Evolutionary conservation across 1,140 invertebrate genomes (phyloP).

Genomic region (Lysiphlebus fabarum): DNA sequence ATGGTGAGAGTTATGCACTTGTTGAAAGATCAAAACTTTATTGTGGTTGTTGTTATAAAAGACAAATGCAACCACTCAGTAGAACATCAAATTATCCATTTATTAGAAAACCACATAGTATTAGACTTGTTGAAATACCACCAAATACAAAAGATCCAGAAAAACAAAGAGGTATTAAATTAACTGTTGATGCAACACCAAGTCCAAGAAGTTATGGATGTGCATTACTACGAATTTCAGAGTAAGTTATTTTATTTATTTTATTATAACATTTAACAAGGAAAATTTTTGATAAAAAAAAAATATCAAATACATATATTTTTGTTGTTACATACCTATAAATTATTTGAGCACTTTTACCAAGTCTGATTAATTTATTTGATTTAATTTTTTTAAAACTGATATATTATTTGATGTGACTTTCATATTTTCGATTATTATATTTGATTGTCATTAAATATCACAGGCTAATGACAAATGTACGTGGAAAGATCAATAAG

Average conservation of each 20-base stretch:
- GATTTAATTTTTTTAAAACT: too few species aligned
- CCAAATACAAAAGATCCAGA: constrained; percentile 53
- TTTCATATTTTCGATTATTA: too few species aligned
- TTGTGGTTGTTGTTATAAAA: constrained; percentile 61
- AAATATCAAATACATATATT: too few species aligned
- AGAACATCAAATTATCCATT: constrained; percentile 59
- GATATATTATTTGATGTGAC: too few species aligned
- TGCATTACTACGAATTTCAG: constrained; percentile 59
- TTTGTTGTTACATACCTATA: too few species aligned
- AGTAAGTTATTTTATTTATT: constrained; percentile 49
- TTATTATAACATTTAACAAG: too few species aligned
- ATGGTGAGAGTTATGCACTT: constrained; percentile 86
- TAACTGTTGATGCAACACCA: constrained; percentile 56
- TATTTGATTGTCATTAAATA: constrained; percentile 28
- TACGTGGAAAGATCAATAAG: constrained; percentile 61
- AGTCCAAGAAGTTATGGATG: constrained; percentile 52
- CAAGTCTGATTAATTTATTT: constrained; percentile 16
- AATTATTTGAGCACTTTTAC: too few species aligned
- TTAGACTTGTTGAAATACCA: constrained; percentile 75
- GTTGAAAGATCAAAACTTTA: constrained; percentile 85
- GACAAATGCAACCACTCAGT: constrained; percentile 59
- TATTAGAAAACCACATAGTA: constrained; percentile 68
- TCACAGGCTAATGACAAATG: constrained; percentile 57
- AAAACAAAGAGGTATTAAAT: constrained; percentile 59
- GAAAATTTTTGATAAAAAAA: too few species aligned